Evolutionary conservation across 2,888 invertebrate species (phyloP), one percentile per base, ranked within the genome.

Genomic region (Ariolimax columbianus): DNA sequence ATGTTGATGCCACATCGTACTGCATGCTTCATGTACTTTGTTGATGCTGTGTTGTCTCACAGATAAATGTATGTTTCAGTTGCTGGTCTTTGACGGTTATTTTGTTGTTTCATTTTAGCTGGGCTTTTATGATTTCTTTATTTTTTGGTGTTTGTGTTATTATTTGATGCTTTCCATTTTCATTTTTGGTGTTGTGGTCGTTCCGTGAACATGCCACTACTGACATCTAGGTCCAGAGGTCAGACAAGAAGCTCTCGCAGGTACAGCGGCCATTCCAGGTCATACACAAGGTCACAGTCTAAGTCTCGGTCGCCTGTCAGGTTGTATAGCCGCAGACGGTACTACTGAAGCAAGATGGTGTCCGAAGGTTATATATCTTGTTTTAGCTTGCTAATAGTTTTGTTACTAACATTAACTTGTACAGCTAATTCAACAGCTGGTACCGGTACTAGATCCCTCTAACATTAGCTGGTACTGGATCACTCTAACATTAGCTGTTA

Each of bases 161-260:
- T 30, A n/a, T 77, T 75, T 87, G 63, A 23, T 33, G 75, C 70
- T 84, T 83, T 77, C 77, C 36, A 30, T 51, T 85, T 78, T 47
- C 43, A 77, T 83, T 80, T 79, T 86, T 82, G 77, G 68, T 78
- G 73, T 87, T 82, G 63, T 55, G 23, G 59, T 70, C 63, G 30
- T 81, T 36, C 11, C 72, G 81, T 81, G 33, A 11, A 43, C 40
- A 9, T 73, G 59, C 73, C 47, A 33, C 59, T 36, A 33, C 59
- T 36, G 82, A 40, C 43, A 75, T 36, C 26, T 40, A 82, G 82
- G 75, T 82, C 75, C 73, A 55, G 75, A 73, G 75, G 82, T 63
- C 23, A 30, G 2, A 38, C 43, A 11, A 82, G 82, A 75, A 73
- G 59, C 33, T 75, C 55, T 55, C 63, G 63, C 73, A 82, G 55